phyloP scores from a whole-genome alignment of 2,113 vertebrate genomes.

The Pituophis catenifer region DNA sequence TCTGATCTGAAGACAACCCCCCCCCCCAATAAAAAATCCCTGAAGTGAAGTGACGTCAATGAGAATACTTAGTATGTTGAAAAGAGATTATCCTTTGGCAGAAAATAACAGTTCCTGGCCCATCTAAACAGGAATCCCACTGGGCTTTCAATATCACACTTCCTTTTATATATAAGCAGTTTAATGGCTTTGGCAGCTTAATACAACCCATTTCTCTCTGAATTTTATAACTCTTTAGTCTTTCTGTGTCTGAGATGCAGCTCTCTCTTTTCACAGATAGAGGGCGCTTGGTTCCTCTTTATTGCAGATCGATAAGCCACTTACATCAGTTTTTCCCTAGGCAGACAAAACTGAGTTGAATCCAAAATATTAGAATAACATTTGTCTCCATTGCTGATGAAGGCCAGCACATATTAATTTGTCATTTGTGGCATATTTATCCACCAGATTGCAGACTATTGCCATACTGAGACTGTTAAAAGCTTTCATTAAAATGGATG shows the following conservation, averaged over 20 bases:
- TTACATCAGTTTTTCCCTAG: conserved; percentile 42
- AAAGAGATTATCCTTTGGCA: not conserved
- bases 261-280: conserved; percentile 41
- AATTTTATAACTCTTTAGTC: not conserved
- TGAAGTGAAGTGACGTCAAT: not conserved
- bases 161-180: conserved; percentile 14
- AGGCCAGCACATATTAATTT: conserved; percentile 68
- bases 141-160: not conserved
- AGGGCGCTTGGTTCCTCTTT: conserved; percentile 55
- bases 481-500: conserved; percentile 60
- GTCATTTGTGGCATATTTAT: conserved; percentile 69
- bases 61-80: conserved; percentile 18
- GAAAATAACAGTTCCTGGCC: not conserved
- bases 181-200: conserved; percentile 40
- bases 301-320: not conserved
- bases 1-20: not conserved
- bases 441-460: conserved; percentile 62
- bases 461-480: conserved; percentile 57
- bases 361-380: conserved; percentile 66
- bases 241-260: conserved; percentile 20
- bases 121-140: conserved; percentile 17
- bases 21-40: not conserved
- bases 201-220: conserved; percentile 6
- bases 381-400: conserved; percentile 64
- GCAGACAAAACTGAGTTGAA: conserved; percentile 55